Evolutionary conservation across 2,113 vertebrate genomes (phyloP).

Genomic region (Phaetusa simplex): DNA sequence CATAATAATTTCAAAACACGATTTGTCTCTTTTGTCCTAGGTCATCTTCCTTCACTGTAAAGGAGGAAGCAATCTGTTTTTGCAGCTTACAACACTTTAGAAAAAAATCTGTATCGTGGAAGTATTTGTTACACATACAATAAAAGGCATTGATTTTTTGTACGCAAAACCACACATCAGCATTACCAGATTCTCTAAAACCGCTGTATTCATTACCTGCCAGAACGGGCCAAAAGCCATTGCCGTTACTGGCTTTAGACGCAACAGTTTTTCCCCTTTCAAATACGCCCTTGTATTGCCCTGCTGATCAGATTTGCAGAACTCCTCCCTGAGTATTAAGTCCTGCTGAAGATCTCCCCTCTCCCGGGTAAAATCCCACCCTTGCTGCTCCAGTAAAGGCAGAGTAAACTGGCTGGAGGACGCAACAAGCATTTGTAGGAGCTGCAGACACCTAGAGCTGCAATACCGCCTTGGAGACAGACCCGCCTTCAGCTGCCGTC

Average conservation of each 20-base stretch:
- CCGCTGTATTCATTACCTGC: background rate
- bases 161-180: background rate
- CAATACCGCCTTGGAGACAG: background rate
- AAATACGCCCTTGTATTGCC: background rate
- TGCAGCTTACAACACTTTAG: background rate
- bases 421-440: background rate
- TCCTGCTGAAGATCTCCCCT: background rate
- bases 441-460: background rate
- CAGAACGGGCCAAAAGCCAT: background rate
- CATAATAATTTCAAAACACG: background rate
- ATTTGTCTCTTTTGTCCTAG: background rate
- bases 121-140: background rate
- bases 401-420: background rate
- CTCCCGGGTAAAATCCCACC: background rate
- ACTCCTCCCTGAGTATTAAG: background rate
- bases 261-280: background rate
- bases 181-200: background rate
- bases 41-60: background rate
- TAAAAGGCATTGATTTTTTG: background rate
- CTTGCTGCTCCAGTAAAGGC: background rate
- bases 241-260: background rate
- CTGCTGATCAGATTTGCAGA: background rate
- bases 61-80: background rate
- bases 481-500: background rate
- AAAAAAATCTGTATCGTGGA: background rate